Percentiles rank a stretch among this genome's conserved stretches.
Evolutionary conservation across 2,113 vertebrate genomes (phyloP).

Genomic region (Protomyctophum bolini): DNA sequence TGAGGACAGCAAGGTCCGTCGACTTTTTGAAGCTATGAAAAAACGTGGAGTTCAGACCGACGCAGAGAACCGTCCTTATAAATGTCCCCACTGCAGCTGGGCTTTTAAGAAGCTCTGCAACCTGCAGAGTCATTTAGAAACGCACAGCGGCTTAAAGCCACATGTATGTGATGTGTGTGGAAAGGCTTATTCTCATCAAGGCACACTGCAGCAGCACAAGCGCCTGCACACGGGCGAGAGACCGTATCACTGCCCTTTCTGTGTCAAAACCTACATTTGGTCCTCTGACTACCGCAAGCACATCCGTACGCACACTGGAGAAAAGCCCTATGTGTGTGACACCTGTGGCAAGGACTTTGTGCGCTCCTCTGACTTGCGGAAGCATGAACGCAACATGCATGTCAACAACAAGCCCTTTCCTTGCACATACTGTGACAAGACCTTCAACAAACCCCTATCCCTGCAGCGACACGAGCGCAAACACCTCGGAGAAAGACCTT

Average conservation of each 20-base stretch:
- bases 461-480: slow-evolving; percentile 84
- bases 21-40: slow-evolving; percentile 67
- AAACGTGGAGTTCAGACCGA: slow-evolving; percentile 56
- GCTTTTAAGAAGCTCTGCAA: slow-evolving; percentile 85
- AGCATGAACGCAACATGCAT: slow-evolving; percentile 83
- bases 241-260: slow-evolving; percentile 79
- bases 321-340: slow-evolving; percentile 78
- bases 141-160: slow-evolving; percentile 81
- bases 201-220: slow-evolving; percentile 81
- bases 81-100: slow-evolving; percentile 67
- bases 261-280: slow-evolving; percentile 77
- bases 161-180: slow-evolving; percentile 81
- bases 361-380: slow-evolving; percentile 79
- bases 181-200: slow-evolving; percentile 77
- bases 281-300: slow-evolving; percentile 81
- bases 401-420: slow-evolving; percentile 83
- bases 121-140: slow-evolving; percentile 83
- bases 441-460: slow-evolving; percentile 84
- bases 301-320: slow-evolving; percentile 78
- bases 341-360: slow-evolving; percentile 79
- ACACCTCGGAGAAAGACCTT: slow-evolving; percentile 84
- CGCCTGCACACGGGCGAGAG: slow-evolving; percentile 79
- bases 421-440: slow-evolving; percentile 81
- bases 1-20: slow-evolving; percentile 40
- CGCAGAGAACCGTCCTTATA: slow-evolving; percentile 70